Conservation (phyloP, 2,113 vertebrate genomes). For the Uria aalge region DNA sequence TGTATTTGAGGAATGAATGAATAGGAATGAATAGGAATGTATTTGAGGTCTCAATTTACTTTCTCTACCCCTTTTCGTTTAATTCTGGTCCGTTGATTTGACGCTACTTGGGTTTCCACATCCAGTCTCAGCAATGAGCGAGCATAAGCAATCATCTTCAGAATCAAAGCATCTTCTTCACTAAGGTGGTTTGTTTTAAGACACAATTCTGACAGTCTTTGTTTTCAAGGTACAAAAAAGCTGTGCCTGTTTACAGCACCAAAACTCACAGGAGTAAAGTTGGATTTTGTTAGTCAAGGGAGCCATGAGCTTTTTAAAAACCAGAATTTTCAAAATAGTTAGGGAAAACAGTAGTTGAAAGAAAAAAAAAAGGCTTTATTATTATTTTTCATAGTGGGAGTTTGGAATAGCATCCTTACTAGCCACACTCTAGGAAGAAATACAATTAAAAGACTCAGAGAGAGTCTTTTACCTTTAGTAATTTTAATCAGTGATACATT, state of each 20-base stretch:
- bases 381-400: slow-evolving; percentile 41
- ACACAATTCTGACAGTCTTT: background rate
- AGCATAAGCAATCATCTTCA: background rate
- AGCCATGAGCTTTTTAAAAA: background rate
- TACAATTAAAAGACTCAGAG: slow-evolving; percentile 70
- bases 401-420: slow-evolving; percentile 41
- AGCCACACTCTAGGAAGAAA: slow-evolving; percentile 62
- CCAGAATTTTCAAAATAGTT: background rate
- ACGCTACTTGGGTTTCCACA: background rate
- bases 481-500: slow-evolving; percentile 72
- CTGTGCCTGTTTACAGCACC: background rate
- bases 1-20: background rate
- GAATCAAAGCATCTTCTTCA: background rate
- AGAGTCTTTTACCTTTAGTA: slow-evolving; percentile 71
- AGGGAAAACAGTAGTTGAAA: background rate
- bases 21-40: too few species aligned
- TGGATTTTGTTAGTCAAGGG: background rate
- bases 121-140: background rate
- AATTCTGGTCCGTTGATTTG: background rate
- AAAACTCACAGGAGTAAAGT: background rate
- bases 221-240: background rate
- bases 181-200: background rate
- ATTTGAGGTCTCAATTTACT: background rate
- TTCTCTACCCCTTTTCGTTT: background rate
- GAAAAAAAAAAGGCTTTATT: background rate